Conservation (phyloP, 2,888 invertebrate genomes). For the Sphaerophoria taeniata region DNA sequence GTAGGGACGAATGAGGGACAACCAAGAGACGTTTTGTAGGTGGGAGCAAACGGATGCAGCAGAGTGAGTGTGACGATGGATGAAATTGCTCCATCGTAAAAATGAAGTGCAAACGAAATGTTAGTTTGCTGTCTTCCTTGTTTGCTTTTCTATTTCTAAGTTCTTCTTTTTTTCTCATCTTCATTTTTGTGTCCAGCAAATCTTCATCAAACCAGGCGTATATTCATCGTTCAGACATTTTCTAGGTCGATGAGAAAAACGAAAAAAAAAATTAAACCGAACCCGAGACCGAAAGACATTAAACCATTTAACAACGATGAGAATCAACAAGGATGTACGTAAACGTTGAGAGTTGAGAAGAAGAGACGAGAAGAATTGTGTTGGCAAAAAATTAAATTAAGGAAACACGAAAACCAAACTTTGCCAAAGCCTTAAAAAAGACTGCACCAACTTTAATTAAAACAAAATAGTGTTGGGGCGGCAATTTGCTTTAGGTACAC, state of each 20-base stretch:
- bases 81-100: slow-evolving; percentile 71
- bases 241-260: slow-evolving; percentile 4
- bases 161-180: slow-evolving; percentile 38
- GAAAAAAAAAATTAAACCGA: background rate
- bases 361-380: background rate
- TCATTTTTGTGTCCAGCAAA: slow-evolving; percentile 22
- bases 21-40: background rate
- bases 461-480: slow-evolving; percentile 43
- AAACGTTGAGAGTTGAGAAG: background rate
- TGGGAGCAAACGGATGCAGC: slow-evolving; percentile 11
- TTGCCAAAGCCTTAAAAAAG: slow-evolving; percentile 45
- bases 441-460: slow-evolving; percentile 67
- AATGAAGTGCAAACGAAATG: slow-evolving; percentile 72
- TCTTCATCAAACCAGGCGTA: slow-evolving; percentile 17
- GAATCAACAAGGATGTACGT: slow-evolving; percentile 17
- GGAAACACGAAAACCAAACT: background rate
- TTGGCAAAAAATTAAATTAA: background rate
- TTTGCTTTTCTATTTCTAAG: slow-evolving; percentile 50
- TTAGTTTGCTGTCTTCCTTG: slow-evolving; percentile 59
- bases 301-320: slow-evolving; percentile 44
- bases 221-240: slow-evolving; percentile 47
- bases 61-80: slow-evolving; percentile 61
- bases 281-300: slow-evolving; percentile 37
- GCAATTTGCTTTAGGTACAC: slow-evolving; percentile 46
- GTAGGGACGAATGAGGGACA: background rate